Percentiles rank a stretch among this genome's conserved stretches.
phyloP scores from a whole-genome alignment of 37 sponge, comb jelly and placozoan genomes.

The Tethya wilhelma region DNA sequence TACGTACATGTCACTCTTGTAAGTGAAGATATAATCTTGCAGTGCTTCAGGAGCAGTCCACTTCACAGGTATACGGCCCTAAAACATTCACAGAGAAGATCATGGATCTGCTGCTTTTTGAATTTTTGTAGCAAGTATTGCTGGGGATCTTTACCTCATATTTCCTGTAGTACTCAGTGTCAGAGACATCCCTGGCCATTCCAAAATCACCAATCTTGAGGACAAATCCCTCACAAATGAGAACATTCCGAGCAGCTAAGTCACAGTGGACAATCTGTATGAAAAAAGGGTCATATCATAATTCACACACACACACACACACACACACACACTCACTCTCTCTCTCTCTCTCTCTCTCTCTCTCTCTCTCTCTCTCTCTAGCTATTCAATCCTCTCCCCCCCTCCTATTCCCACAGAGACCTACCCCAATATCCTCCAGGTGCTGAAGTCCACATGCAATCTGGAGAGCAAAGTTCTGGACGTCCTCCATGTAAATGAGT shows the following conservation, averaged over 20 bases:
- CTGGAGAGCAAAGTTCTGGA: constrained; percentile 79
- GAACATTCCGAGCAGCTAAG: constrained; percentile 78
- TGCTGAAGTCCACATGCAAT: constrained; percentile 71
- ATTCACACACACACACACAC: neutral
- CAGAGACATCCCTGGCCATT: constrained; percentile 57
- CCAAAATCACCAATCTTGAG: constrained; percentile 85
- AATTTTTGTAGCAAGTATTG: neutral
- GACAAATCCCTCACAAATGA: constrained; percentile 66
- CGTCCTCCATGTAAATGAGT: constrained; percentile 59
- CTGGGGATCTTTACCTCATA: constrained; percentile 3
- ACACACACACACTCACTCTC: too few relatives aligned
- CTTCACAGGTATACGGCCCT: constrained; percentile 70
- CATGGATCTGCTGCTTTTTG: neutral
- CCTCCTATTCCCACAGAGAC: neutral
- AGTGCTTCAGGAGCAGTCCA: constrained; percentile 83
- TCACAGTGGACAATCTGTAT: constrained; percentile 75
- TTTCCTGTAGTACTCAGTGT: constrained; percentile 31
- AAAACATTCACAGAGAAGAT: neutral
- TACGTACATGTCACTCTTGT: constrained; percentile 80
- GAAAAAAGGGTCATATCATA: neutral
- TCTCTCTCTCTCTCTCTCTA: too few relatives aligned
- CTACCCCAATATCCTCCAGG: constrained; percentile 50
- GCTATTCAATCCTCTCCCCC: too few relatives aligned
- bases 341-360: too few relatives aligned
- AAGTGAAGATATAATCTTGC: constrained; percentile 38